Base-by-base conservation (phyloP, 2,113 vertebrate species). In the Misgurnus anguillicaudatus region DNA sequence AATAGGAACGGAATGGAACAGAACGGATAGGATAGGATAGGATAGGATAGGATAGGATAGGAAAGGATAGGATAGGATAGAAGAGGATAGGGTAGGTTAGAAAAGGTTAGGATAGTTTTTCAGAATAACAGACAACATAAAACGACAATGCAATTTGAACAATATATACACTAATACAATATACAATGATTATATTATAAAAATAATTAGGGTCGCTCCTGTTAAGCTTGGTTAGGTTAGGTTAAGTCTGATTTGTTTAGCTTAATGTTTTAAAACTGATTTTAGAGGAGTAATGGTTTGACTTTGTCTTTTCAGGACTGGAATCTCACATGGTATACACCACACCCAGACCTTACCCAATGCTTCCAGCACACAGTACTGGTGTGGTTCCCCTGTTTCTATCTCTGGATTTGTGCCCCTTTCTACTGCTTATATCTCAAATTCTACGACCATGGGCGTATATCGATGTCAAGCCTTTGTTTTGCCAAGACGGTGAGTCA, bases 331-430 rank as follows among this genome's bases (percentile, higher is more conserved):
- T 92, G 91, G 92, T 88, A 91, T 87, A 91, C 90, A 0, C 60
- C 83, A 13, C 80, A 68, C 21, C 92, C 92, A 0, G 89, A 92
- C 72, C 85, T 93, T 78, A 91, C 90, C 39, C 84, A 80, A 80
- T 93, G 92, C 76, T 93, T 93, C 80, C 90, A 92, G 86, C 86
- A 90, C 72, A 92, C 92, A 0, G 85, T 92, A 2, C 89, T 93
- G 75, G 88, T 90, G 8, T 92, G 91, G 91, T 84, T 87, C 17
- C 92, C 92, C 5, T 93, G 92, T 71, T 68, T 91, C 76, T 93
- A 89, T 83, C 88, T 93, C 60, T 91, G 89, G 89, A 45, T 82
- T 14, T 90, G 86, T 55, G 83, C 85, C 0, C 91, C 90, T 0
- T 71, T 92, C 58, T 92, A 93, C 83, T 77, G 90, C 77, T 16